Percentiles rank a stretch among this genome's conserved stretches.
Conservation (phyloP, 2,113 vertebrate genomes). For the Stigmatopora nigra region DNA sequence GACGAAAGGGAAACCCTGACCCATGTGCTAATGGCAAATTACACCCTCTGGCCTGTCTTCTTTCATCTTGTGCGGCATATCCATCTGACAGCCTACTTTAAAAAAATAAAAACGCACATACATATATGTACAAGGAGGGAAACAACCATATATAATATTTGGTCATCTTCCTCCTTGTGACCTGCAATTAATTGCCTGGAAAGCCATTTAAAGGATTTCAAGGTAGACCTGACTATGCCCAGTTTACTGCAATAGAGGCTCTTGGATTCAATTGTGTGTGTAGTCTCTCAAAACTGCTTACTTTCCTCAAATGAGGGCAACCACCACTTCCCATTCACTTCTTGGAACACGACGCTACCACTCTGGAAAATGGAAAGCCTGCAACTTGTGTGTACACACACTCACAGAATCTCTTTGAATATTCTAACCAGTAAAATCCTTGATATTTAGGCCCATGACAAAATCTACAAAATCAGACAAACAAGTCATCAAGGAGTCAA, state of each 20-base stretch:
- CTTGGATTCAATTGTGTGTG: background rate
- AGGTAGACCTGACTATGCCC: no score
- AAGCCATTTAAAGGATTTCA: no score
- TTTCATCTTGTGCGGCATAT: conserved; percentile 50
- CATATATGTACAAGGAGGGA: no score
- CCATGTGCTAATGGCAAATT: conserved; percentile 53
- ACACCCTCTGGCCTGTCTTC: conserved; percentile 38
- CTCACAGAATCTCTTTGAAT: conserved; percentile 69
- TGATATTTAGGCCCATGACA: conserved; percentile 63
- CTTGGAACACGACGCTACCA: conserved; percentile 53
- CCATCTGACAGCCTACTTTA: conserved; percentile 28
- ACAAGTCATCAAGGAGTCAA: conserved; percentile 21
- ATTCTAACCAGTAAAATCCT: conserved; percentile 69
- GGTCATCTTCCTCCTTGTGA: no score
- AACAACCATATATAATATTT: no score
- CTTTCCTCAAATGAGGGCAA: conserved; percentile 57
- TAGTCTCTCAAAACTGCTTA: conserved; percentile 52
- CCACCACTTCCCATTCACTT: conserved; percentile 66
- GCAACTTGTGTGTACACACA: conserved; percentile 63
- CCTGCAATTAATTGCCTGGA: no score
- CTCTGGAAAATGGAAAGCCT: conserved; percentile 61
- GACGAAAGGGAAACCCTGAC: conserved; percentile 56
- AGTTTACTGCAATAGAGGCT: background rate
- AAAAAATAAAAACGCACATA: no score
- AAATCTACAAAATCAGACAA: conserved; percentile 51